Conservation (phyloP, 2,888 invertebrate genomes). For the Tanypteryx hageni region DNA sequence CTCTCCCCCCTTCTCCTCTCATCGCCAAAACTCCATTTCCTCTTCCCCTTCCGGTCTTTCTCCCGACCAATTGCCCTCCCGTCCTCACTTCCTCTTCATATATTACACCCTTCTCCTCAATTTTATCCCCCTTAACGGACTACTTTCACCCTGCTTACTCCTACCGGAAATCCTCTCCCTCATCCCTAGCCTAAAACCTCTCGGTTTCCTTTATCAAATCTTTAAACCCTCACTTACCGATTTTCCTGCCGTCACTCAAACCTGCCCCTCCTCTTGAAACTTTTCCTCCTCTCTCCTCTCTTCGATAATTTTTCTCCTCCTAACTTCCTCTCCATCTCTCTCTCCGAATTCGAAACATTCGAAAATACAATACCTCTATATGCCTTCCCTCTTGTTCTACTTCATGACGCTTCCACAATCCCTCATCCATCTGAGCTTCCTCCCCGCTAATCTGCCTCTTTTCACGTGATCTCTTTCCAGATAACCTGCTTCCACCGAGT, state of each 20-base stretch:
- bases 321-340: neutral
- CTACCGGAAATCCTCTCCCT: neutral
- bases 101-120: neutral
- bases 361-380: neutral
- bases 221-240: no score
- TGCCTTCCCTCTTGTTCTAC: neutral
- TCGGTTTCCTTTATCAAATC: neutral
- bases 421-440: neutral
- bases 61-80: neutral
- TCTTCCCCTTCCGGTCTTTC: constrained; percentile 11
- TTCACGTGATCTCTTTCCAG: constrained; percentile 26
- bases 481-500: neutral
- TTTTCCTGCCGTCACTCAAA: no score
- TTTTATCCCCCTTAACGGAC: neutral
- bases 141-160: neutral
- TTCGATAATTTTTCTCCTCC: neutral
- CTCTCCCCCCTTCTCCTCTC: neutral
- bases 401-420: neutral
- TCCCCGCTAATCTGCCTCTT: neutral
- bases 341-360: neutral
- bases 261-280: no score
- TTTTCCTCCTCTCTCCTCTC: no score
- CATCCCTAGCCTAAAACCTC: neutral
- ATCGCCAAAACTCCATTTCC: neutral
- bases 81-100: neutral